phyloP scores from a whole-genome alignment of 2,888 invertebrate genomes.

The Brachyopa scutellaris region DNA sequence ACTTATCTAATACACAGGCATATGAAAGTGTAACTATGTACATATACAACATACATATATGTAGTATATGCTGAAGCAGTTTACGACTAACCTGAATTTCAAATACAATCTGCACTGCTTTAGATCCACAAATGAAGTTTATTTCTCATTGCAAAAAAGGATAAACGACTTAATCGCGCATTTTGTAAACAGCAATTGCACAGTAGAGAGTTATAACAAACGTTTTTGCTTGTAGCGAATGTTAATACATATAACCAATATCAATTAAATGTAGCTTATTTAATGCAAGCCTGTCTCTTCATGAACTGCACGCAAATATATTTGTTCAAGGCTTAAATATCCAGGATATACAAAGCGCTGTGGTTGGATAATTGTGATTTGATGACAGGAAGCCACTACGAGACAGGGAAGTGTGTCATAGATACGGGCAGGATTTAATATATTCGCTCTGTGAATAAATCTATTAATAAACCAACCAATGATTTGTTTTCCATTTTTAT shows the following conservation, averaged over 20 bases:
- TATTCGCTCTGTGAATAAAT: background rate
- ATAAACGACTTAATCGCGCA: conserved; percentile 33
- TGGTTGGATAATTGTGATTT: conserved; percentile 1
- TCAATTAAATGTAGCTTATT: conserved; percentile 61
- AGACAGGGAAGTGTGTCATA: background rate
- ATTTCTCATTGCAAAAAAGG: conserved; percentile 20
- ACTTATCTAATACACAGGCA: background rate
- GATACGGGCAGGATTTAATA: background rate
- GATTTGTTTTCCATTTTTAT: too few species aligned
- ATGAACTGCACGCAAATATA: conserved; percentile 12
- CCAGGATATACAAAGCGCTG: conserved; percentile 1
- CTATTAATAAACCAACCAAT: too few species aligned
- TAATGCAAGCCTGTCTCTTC: conserved; percentile 18
- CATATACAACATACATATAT: background rate
- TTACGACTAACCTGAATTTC: background rate
- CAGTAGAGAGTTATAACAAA: conserved; percentile 16
- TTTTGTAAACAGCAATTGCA: conserved; percentile 19
- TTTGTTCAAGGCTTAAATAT: conserved; percentile 7
- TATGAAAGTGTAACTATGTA: too few species aligned
- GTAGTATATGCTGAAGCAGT: too few species aligned
- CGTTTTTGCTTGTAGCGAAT: conserved; percentile 13
- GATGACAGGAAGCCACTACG: conserved; percentile 2
- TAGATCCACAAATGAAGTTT: conserved; percentile 6
- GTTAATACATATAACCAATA: conserved; percentile 48
- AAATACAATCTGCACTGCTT: conserved; percentile 5